Conservation (phyloP, 2,113 vertebrate genomes). For the Chaetodon trifascialis region DNA sequence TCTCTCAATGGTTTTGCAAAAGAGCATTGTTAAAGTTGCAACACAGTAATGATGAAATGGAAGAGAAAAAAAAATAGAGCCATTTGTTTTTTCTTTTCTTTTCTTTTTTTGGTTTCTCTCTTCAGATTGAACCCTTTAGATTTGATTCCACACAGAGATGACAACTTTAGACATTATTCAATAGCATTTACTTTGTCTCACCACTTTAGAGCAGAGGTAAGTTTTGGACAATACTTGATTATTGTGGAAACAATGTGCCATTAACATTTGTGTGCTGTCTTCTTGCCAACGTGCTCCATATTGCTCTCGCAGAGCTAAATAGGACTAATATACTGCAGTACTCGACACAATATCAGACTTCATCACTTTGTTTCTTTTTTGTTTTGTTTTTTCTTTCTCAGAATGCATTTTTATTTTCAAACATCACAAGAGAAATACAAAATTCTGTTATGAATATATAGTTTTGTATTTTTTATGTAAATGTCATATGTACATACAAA, state of each 20-base stretch:
- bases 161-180: constrained; percentile 48
- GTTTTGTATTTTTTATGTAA: constrained; percentile 99
- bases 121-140: constrained; percentile 56
- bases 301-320: constrained; percentile 77
- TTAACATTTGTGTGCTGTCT: constrained; percentile 76
- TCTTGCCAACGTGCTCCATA: constrained; percentile 81
- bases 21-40: constrained; percentile 65
- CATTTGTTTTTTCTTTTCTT: constrained; percentile 59
- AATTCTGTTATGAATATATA: constrained; percentile 99
- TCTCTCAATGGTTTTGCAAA: constrained; percentile 82
- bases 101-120: constrained; percentile 43
- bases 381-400: constrained; percentile 78
- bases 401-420: constrained; percentile 93
- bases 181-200: constrained; percentile 68
- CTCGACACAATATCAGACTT: constrained; percentile 84
- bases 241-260: constrained; percentile 81
- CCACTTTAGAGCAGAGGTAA: constrained; percentile 65
- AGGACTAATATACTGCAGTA: constrained; percentile 80
- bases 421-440: constrained; percentile 98
- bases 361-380: constrained; percentile 85
- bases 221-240: constrained; percentile 80
- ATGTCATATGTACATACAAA: constrained; percentile 99
- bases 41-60: constrained; percentile 67
- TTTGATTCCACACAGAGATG: constrained; percentile 47
- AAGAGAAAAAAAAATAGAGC: constrained; percentile 73